These are phyloP conservation scores for Limnephilus auricula DNA, from an alignment of 2,888 invertebrate species.

Conservation along the genomic window DNA sequence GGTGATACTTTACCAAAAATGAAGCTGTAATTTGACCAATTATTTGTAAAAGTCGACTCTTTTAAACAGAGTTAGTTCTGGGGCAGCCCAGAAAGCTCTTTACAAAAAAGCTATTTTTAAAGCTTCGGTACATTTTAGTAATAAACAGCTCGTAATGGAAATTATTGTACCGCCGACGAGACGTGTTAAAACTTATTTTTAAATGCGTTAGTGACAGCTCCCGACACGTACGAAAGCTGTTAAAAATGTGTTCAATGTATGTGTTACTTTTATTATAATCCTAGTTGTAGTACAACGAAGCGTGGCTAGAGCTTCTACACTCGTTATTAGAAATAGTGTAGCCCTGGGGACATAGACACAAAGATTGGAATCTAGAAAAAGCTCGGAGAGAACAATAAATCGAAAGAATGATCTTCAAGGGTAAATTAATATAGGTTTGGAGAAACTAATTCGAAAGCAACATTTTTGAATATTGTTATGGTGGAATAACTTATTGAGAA, in stretches of 20 bases:
- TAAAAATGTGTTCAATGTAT: background rate
- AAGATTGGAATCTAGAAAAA: no score
- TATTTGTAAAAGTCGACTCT: background rate
- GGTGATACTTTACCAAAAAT: background rate
- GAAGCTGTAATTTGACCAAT: background rate
- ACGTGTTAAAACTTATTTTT: background rate
- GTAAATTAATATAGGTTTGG: no score
- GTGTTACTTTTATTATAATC: background rate
- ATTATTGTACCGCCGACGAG: background rate
- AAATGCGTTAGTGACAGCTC: background rate
- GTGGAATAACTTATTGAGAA: no score
- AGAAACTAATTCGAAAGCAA: no score
- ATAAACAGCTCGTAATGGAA: background rate
- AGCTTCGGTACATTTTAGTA: background rate
- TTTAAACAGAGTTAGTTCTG: background rate
- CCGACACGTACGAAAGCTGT: background rate
- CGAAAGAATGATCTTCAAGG: no score
- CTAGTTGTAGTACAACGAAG: background rate
- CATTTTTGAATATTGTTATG: no score
- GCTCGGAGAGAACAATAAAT: no score
- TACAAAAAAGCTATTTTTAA: background rate
- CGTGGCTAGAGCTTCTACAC: background rate
- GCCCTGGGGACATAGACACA: no score
- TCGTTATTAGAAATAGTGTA: no score
- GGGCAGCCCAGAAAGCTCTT: background rate